These are phyloP conservation scores for Philaenus spumarius DNA, from an alignment of 1,140 invertebrate genomes.

Conservation along the genomic window DNA sequence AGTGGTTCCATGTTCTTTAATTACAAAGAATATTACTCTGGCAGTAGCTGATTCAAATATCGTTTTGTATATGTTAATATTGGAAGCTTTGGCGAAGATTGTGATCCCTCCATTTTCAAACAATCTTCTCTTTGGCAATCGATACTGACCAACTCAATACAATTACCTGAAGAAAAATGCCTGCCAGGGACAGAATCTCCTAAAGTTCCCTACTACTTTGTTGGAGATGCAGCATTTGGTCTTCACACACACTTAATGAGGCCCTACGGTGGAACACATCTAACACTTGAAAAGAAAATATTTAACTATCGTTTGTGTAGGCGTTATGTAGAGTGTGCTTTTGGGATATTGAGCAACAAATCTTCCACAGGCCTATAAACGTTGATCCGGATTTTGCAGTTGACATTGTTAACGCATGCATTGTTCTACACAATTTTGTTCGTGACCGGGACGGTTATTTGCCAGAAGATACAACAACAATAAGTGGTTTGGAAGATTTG, in stretches of 20 bases:
- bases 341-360: constrained; percentile 32
- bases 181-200: constrained; percentile 39
- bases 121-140: no score
- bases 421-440: constrained; percentile 32
- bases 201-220: no score
- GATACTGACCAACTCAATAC: no score
- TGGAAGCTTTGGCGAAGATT: no score
- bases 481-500: constrained; percentile 26
- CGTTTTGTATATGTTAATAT: no score
- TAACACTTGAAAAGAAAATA: no score
- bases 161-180: constrained; percentile 20
- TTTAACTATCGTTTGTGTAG: no score
- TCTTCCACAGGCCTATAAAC: constrained; percentile 31
- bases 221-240: no score
- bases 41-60: constrained; percentile 28
- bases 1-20: constrained; percentile 24
- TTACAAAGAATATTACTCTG: no score
- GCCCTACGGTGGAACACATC: no score
- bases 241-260: constrained; percentile 26
- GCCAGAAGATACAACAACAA: constrained; percentile 24
- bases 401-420: constrained; percentile 30
- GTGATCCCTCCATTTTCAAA: no score
- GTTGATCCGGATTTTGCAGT: constrained; percentile 24
- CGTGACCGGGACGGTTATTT: constrained; percentile 24
- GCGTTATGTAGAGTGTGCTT: constrained; percentile 32